Evolutionary conservation across 2,797 vertebrate genomes (phyloP), one percentile per base, ranked within the genome.

Genomic region (Salmo trutta): DNA sequence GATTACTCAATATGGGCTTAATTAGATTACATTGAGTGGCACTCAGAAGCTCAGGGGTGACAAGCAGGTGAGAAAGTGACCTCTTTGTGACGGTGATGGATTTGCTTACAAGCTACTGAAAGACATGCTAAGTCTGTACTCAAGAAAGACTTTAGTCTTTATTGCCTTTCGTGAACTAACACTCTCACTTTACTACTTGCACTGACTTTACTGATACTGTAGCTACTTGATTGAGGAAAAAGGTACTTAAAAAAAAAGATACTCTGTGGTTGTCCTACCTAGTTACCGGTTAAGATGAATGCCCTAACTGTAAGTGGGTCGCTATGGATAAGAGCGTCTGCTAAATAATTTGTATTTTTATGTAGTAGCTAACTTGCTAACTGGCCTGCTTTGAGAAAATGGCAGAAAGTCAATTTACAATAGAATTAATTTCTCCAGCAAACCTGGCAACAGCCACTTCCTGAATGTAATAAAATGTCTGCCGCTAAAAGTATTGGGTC

Each of bases 1-100:
- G 77, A 78, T 69, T 74, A 67, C 21, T 74, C 72, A 74, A 78
- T 74, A 53, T 59, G 54, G 77, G 33, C 72, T 65, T 78, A 78
- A 78, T 74, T 74, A 69, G 51, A 62, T 74, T 74, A 70, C 36
- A 16, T 12, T 24, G 64, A 68, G 65, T 21, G 72, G 31, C 65
- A 54, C 27, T 78, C 51, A 51, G 41, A 65, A 59, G 77, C 62
- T 68, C 19, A 47, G 24, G 4, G 31, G 52, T 69, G 71, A 62
- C 72, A 51, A 64, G 21, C 31, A 59, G 77, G 65, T 59, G 29
- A 41, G 16, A 78, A 8, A 5, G 17, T 0, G 3, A 41, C 36
- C n/a, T 33, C 27, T 52, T 52, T 68, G 29, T 71, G 41, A n/a
- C 68, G 12, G 29, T 69, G 74, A 69, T 29, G 21, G 29, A 6